A percentile compares a stretch with the other conserved stretches of the same genome.
phyloP scores from a whole-genome alignment of 2,888 invertebrate species.

The Leptinotarsa juncta region DNA sequence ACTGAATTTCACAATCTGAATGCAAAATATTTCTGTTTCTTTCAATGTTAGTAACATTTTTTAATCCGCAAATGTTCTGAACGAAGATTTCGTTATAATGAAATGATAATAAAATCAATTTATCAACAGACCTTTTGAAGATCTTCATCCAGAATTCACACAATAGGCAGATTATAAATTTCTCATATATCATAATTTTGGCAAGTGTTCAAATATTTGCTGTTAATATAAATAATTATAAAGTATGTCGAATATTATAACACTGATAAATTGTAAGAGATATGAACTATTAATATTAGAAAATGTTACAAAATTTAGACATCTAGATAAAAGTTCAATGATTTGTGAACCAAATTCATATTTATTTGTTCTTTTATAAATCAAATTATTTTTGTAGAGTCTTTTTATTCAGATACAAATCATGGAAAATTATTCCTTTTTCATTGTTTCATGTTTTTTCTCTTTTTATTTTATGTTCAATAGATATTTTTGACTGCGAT shows the following conservation, averaged over 20 bases:
- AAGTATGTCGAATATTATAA: not conserved
- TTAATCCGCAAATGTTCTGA: not conserved
- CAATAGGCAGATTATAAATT: constrained; percentile 31
- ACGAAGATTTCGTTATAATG: not conserved
- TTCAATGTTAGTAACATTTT: constrained; percentile 29
- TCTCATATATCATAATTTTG: constrained; percentile 27
- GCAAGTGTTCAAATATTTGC: constrained; percentile 22
- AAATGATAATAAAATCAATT: not conserved
- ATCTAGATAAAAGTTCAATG: not conserved
- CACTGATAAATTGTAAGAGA: not conserved
- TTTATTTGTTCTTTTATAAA: not conserved
- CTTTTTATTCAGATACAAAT: no score
- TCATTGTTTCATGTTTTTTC: no score
- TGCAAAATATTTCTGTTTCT: not conserved
- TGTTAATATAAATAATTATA: constrained; percentile 29
- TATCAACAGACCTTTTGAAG: not conserved
- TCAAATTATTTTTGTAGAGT: not conserved
- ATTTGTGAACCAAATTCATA: constrained; percentile 36
- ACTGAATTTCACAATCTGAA: not conserved
- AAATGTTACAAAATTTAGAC: constrained; percentile 5
- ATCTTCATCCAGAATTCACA: not conserved
- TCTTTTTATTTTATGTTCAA: no score
- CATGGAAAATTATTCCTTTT: no score
- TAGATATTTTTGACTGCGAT: not conserved
- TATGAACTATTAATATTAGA: not conserved